Evolutionary conservation across 2,113 vertebrate species (phyloP).

Genomic region (Prinia subflava): DNA sequence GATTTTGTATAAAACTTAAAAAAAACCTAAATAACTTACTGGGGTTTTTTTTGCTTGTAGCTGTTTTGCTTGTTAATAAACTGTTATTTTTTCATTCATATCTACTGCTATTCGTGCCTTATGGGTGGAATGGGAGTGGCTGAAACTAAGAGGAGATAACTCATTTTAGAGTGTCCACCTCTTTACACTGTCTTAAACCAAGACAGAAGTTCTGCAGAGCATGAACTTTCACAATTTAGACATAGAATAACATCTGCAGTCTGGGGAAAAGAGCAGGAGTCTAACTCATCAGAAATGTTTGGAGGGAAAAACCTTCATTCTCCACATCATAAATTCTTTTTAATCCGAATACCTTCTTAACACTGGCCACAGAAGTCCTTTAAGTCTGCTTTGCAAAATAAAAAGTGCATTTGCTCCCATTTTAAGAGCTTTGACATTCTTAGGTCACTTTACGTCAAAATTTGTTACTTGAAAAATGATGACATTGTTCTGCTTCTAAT

Average conservation of each 20-base stretch:
- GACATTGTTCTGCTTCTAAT: background rate
- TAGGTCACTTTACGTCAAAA: background rate
- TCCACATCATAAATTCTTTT: background rate
- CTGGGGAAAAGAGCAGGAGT: background rate
- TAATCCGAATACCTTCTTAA: background rate
- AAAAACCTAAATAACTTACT: background rate
- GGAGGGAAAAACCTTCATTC: background rate
- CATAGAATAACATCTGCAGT: background rate
- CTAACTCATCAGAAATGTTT: background rate
- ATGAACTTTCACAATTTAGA: background rate
- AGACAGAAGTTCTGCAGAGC: background rate
- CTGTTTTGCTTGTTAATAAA: background rate
- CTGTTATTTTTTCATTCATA: background rate
- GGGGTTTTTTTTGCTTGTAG: background rate
- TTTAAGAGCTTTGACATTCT: background rate
- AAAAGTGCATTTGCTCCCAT: background rate
- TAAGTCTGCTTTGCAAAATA: background rate
- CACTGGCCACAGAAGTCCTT: background rate
- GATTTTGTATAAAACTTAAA: background rate
- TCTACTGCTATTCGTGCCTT: fast-evolving
- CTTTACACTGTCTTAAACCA: background rate
- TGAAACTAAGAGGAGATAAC: background rate
- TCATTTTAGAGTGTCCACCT: background rate
- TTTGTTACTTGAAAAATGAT: background rate
- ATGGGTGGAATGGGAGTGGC: background rate